These are phyloP conservation scores for Burhinus bistriatus DNA, from an alignment of 2,113 vertebrate genomes.

Conservation along the genomic window DNA sequence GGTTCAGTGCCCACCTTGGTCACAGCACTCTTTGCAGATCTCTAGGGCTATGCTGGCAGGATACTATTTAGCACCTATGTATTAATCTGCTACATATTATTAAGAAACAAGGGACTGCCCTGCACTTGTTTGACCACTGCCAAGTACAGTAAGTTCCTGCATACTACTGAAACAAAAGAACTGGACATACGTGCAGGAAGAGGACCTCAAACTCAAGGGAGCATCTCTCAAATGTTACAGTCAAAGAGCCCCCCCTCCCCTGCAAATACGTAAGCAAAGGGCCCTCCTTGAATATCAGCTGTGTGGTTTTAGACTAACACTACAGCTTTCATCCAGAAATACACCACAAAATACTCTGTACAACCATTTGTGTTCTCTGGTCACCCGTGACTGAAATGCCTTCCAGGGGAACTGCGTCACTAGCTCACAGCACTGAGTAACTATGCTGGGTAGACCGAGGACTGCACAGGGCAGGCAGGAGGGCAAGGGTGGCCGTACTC, in stretches of 20 bases:
- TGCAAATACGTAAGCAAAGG: background rate
- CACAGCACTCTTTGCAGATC: background rate
- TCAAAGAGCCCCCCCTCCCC: background rate
- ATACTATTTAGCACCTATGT: background rate
- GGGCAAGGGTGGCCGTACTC: background rate
- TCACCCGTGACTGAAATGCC: background rate
- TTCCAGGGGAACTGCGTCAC: background rate
- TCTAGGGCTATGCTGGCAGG: background rate
- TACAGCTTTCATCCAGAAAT: background rate
- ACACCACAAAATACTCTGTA: background rate
- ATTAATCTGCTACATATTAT: background rate
- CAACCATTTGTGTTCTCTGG: background rate
- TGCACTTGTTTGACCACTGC: background rate
- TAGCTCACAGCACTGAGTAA: background rate
- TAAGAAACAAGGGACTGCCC: background rate
- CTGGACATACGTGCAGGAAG: background rate
- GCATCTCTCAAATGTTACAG: background rate
- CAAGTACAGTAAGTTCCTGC: background rate
- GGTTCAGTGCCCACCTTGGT: background rate
- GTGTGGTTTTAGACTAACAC: background rate
- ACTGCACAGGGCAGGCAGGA: background rate
- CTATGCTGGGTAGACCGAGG: rapidly evolving
- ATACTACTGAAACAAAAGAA: background rate
- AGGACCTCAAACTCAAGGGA: background rate
- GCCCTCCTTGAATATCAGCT: background rate